Base-by-base conservation (phyloP, 2,888 invertebrate genomes). In the Slavum lentiscoides region DNA sequence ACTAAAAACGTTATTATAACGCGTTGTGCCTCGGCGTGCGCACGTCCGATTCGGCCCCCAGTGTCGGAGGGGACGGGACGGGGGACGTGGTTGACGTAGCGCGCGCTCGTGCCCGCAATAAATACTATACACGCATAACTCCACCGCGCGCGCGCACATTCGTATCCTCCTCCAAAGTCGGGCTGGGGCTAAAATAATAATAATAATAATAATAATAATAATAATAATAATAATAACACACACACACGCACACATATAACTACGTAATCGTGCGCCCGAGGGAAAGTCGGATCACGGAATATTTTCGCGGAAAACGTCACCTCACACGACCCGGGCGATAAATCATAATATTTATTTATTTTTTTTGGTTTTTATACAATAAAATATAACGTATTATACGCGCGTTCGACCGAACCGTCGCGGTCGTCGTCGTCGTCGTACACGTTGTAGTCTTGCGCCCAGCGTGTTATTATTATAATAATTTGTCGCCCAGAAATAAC, bases 271-370 rank as follows among this genome's bases (percentile, higher is more conserved):
- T 19, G 55, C 55, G 55, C 55, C 55, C 55, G 55, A 13, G 67
- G 53, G 55, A 21, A 19, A 59, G 58, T 75, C 39, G 75, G 75
- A 75, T 75, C 75, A 58, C 75, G 75, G 43, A 67, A 76, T 76
- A 76, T 68, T 61, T 69, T 61, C 61, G 30, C 68, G 11, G 68
- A 68, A 76, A 68, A 76, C 49, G 68, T 76, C 76, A 68, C 68
- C 59, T 68, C 43, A 53, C 77, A 70, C 62, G 69, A 77, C 62
- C 77, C 77, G 23, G 23, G 21, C 37, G 69, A 76, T 76, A 76
- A 76, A 76, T 76, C 76, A 76, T 69, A 61, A 61, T 76, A 61
- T 61, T n/a, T n/a, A n/a, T n/a, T n/a, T n/a, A n/a, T n/a, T n/a
- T n/a, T n/a, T 69, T 68, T 76, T 76, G 49, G n/a, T n/a, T 64